These are phyloP conservation scores for Leptinotarsa defecta DNA, from an alignment of 1,140 invertebrate genomes.

Conservation along the genomic window DNA sequence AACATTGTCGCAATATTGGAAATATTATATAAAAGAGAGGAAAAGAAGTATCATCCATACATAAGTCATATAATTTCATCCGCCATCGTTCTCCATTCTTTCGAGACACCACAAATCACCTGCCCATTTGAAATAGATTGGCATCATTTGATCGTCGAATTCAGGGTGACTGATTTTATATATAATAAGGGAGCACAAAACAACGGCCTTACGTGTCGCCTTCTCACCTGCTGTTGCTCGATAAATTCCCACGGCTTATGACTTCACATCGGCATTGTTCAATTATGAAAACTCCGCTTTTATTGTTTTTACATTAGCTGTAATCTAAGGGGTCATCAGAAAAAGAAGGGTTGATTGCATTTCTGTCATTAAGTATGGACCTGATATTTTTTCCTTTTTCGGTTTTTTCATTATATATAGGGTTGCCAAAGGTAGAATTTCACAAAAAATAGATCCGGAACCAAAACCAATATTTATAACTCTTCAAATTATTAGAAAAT, in stretches of 20 bases:
- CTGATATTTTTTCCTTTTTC: too few relatives aligned
- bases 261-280: slow-evolving; percentile 40
- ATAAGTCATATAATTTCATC: not conserved
- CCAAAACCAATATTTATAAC: too few relatives aligned
- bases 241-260: slow-evolving; percentile 52
- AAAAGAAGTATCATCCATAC: too few relatives aligned
- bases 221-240: slow-evolving; percentile 47
- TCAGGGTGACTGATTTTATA: slow-evolving; percentile 44
- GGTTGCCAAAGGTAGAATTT: too few relatives aligned
- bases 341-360: not conserved
- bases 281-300: slow-evolving; percentile 37
- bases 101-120: slow-evolving; percentile 2
- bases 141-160: slow-evolving; percentile 43
- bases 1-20: too few relatives aligned
- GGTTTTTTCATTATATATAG: too few relatives aligned
- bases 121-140: slow-evolving; percentile 27
- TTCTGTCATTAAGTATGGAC: too few relatives aligned
- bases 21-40: too few relatives aligned
- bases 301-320: slow-evolving; percentile 32
- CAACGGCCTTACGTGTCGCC: slow-evolving; percentile 49
- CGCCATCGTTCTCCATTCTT: not conserved
- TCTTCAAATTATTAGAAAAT: too few relatives aligned
- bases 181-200: slow-evolving; percentile 43
- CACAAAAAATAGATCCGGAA: too few relatives aligned
- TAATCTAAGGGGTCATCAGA: slow-evolving; percentile 13